Evolutionary conservation across 53 echinoderm and acorn worm genomes (phyloP), one percentile per base, ranked within the genome.

Genomic region (Holothuria leucospilota): DNA sequence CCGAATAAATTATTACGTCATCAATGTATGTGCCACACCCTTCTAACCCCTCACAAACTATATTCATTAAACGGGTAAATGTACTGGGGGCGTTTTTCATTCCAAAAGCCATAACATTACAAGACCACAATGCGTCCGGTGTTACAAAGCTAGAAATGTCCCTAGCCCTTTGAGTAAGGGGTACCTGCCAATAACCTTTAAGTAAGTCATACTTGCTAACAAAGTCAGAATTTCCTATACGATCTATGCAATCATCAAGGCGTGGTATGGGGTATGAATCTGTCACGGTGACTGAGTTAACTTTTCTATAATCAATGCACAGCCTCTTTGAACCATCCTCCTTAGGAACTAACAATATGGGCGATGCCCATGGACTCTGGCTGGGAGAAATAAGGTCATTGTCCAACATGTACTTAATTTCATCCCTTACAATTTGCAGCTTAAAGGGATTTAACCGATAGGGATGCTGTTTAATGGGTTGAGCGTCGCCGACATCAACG

Each of bases 271-370:
- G 93, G 61, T 78, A 82, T 18, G 87, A 87, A 56, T 94, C 94
- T 5, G 94, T 82, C 38, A 85, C 81, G 6, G 89, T 89, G 1
- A 53, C 63, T 56, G n/a, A n/a, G n/a, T 94, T 94, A n/a, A 94
- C 86, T 53, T 89, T 91, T 34, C 94, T 85, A 66, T 89, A 89
- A 63, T 94, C 91, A 16, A 86, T 89, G 42, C 89, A 86, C 81
- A 93, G 82, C 18, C 85, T 53, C 20, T 69, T 20, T 21, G 93
- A 70, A 12, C 62, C 41, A 56, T 88, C 90, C 40, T 56, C 64
- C 28, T 93, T 93, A 0, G 87, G 90, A 8, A 93, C 90, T 27
- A 90, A 60, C 1, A 93, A n/a, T 25, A 84, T 46, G 20, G 77
- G 77, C 51, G 77, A 77, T 13, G 77, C 51, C 52, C 77, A 77